These are phyloP conservation scores for Etheostoma spectabile DNA, from an alignment of 2,113 vertebrate genomes.

Conservation along the genomic window DNA sequence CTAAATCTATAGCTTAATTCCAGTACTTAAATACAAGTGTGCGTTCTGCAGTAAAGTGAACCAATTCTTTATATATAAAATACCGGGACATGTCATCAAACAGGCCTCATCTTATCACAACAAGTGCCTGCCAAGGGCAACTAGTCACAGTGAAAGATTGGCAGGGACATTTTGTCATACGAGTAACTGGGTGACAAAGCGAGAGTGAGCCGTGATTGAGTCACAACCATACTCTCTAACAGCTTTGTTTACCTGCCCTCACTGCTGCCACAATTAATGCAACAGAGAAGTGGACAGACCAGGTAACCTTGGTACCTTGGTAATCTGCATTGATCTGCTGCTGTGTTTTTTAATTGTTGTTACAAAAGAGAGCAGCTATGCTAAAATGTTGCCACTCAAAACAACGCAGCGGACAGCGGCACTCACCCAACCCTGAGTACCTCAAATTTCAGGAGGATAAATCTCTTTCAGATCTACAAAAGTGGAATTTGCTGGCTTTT, in stretches of 20 bases:
- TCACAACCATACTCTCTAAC: constrained; percentile 68
- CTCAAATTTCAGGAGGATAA: constrained; percentile 38
- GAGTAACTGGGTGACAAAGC: constrained; percentile 53
- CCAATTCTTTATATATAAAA: background rate
- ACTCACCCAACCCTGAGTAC: constrained; percentile 33
- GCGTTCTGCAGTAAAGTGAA: background rate
- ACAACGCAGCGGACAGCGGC: constrained; percentile 51
- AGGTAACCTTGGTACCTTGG: constrained; percentile 62
- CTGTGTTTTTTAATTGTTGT: constrained; percentile 54
- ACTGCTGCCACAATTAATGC: constrained; percentile 70
- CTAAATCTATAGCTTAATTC: background rate
- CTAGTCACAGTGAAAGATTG: constrained; percentile 42
- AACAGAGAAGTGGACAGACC: constrained; percentile 65
- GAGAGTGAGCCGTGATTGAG: constrained; percentile 55
- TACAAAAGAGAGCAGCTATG: constrained; percentile 64
- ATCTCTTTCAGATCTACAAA: constrained; percentile 15
- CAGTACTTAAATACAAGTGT: background rate
- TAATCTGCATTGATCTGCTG: constrained; percentile 64
- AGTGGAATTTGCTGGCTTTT: background rate
- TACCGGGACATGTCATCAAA: constrained; percentile 31
- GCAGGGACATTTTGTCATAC: constrained; percentile 54
- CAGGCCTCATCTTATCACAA: constrained; percentile 38
- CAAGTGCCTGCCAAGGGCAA: constrained; percentile 43
- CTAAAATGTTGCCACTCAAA: constrained; percentile 65
- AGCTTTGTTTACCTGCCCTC: constrained; percentile 81